Evolutionary conservation across 2,888 invertebrate species (phyloP), one percentile per base, ranked within the genome.

Genomic region (Lasioglossum figueresi): DNA sequence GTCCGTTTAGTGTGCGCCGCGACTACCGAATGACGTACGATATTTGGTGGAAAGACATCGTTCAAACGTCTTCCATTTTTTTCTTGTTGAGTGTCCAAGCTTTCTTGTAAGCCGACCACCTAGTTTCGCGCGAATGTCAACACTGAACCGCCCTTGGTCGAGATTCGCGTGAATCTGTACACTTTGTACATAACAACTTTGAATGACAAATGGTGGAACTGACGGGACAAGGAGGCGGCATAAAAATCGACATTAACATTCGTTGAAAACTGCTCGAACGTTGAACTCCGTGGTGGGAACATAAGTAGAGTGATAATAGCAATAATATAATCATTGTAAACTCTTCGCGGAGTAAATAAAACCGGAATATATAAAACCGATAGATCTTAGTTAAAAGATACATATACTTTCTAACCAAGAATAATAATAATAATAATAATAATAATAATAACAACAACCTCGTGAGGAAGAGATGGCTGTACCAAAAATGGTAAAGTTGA

Each of bases 1-100:
- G n/a, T 14, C 59, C 66, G 84, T 68, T 84, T 86, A 88, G 88
- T 88, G 8, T 45, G 31, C 74, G 76, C 8, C 48, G 71, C 70
- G 78, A 43, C 81, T 74, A 72, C 68, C 76, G 52, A 81, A 77
- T 75, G 37, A 19, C 68, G 19, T 27, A 45, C 66, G 14, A 34
- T 72, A 43, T 43, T 37, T n/a, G 43, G 19, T 34, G 16, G 66
- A 19, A 8, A 34, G 66, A 34, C 66, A 27, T 27, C n/a, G 14
- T 14, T 0, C 2, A 27, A 52, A 2, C 27, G 14, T 59, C 8
- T 59, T 59, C 59, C 3, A 14, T 52, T 52, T 27, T 31, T 63
- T 27, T 59, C 59, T 4, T 12, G 59, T 59, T 31, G 4, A 4
- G 27, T 5, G 6, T 63, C 31, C 16, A 31, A 31, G 16, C 27